Evolutionary conservation across 92 coral and sea anemone species (phyloP), one percentile per base, ranked within the genome.

Genomic region (Paramuricea clavata): DNA sequence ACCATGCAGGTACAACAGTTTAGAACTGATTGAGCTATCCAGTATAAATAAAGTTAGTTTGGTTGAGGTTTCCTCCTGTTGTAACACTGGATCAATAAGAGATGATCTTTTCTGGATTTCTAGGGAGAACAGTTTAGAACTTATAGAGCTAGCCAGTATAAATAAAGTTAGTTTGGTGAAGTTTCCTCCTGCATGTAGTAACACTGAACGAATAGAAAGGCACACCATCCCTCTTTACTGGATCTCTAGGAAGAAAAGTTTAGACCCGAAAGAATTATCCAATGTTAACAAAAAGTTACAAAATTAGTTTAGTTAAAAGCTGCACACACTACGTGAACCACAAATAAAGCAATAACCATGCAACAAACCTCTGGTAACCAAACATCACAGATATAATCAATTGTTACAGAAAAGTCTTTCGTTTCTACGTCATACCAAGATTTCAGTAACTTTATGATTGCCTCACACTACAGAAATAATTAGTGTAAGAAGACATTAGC

Each of bases 341-440:
- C n/a, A n/a, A n/a, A n/a, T n/a, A n/a, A n/a, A n/a, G n/a, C 44
- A 19, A 2, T 17, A 54, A 21, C 16, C 3, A 21, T 17, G 6
- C 6, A 5, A 73, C 88, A 34, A 44, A 95, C 98, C 91, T 95
- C 98, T 1, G 98, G 98, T 9, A 95, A 69, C 98, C 98, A 94
- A 13, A 95, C 98, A 34, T 92, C 98, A 0, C 76, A 84, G 17
- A 95, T 78, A 67, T 94, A 95, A 0, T 68, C 31, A 13, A 81
- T 50, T 33, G 69, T 75, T 5, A 93, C 32, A 31, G 85, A 54
- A 0, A 56, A 25, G 5, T 11, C 23, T 3, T 79, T 59, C 15
- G 85, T 73, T 32, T 81, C 93, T 4, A 36, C 21, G 39, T 77
- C 71, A 69, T 92, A 89, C 73, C 65, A 94, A 0, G 57, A 50